A percentile compares a stretch with the other conserved stretches of the same genome.
Evolutionary conservation across 2,888 invertebrate species (phyloP).

Genomic region (Copidosoma aretas): DNA sequence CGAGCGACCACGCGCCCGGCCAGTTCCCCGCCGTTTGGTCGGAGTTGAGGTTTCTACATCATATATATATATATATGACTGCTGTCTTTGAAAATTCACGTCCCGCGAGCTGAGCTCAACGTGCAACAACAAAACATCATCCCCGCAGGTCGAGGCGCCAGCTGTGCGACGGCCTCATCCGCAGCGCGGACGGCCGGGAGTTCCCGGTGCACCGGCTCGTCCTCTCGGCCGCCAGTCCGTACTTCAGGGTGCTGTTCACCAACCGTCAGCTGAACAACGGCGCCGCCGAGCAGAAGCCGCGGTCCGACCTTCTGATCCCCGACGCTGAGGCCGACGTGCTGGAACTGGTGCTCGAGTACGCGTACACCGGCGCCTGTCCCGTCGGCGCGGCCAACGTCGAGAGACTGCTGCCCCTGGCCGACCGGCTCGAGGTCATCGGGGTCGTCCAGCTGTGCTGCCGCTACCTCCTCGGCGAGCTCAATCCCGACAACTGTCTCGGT

Average conservation of each 20-base stretch:
- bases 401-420: constrained; percentile 73
- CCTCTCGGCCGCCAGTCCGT: constrained; percentile 75
- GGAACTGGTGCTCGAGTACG: constrained; percentile 74
- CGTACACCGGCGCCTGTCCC: constrained; percentile 74
- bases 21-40: constrained; percentile 75
- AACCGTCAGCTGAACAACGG: constrained; percentile 68
- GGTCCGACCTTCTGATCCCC: constrained; percentile 5
- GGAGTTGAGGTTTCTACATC: constrained; percentile 68
- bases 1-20: constrained; percentile 68
- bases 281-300: not conserved
- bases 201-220: constrained; percentile 75
- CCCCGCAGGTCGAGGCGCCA: constrained; percentile 66
- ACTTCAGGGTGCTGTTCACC: constrained; percentile 76
- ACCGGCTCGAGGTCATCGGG: constrained; percentile 77
- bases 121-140: too few species aligned
- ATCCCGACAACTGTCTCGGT: constrained; percentile 73
- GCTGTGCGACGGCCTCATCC: constrained; percentile 75
- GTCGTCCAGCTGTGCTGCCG: constrained; percentile 75
- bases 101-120: too few species aligned
- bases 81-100: too few species aligned
- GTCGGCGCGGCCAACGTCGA: constrained; percentile 75
- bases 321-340: constrained; percentile 68
- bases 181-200: constrained; percentile 69
- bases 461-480: constrained; percentile 70
- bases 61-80: too few species aligned